phyloP scores from a whole-genome alignment of 35 echinoderm and acorn worm species.

The Patiria miniata region DNA sequence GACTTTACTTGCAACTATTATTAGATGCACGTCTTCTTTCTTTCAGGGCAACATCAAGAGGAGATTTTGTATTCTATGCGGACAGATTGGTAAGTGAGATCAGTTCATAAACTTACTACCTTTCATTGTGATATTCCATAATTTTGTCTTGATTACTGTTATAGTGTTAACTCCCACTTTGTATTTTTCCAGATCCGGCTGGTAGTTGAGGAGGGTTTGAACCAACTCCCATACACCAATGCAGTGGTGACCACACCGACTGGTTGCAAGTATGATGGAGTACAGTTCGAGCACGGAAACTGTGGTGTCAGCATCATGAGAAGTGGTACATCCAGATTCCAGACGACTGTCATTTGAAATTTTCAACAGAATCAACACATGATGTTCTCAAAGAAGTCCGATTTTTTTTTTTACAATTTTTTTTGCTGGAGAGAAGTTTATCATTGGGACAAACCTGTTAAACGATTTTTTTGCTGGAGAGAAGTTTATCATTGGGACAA shows the following conservation, averaged over 20 bases:
- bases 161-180: background rate
- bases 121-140: background rate
- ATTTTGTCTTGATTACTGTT: background rate
- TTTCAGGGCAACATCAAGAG: slow-evolving; percentile 84
- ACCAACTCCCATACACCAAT: slow-evolving; percentile 87
- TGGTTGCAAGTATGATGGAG: slow-evolving; percentile 70
- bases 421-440: too few relatives aligned
- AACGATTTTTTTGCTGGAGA: too few relatives aligned
- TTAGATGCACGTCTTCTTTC: too few relatives aligned
- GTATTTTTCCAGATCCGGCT: slow-evolving; percentile 85
- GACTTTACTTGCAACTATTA: too few relatives aligned
- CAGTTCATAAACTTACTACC: too few relatives aligned
- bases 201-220: slow-evolving; percentile 93
- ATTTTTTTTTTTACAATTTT: too few relatives aligned
- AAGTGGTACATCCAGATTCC: slow-evolving; percentile 83
- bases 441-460: too few relatives aligned
- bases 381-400: too few relatives aligned
- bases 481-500: too few relatives aligned
- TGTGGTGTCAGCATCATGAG: slow-evolving; percentile 99
- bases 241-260: slow-evolving; percentile 88
- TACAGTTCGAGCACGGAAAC: slow-evolving; percentile 92
- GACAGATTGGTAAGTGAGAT: slow-evolving; percentile 84
- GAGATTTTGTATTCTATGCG: slow-evolving; percentile 99
- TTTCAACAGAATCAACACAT: too few relatives aligned
- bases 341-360: too few relatives aligned